Base-by-base conservation (phyloP, 2,888 invertebrate genomes). In the Phania funesta region DNA sequence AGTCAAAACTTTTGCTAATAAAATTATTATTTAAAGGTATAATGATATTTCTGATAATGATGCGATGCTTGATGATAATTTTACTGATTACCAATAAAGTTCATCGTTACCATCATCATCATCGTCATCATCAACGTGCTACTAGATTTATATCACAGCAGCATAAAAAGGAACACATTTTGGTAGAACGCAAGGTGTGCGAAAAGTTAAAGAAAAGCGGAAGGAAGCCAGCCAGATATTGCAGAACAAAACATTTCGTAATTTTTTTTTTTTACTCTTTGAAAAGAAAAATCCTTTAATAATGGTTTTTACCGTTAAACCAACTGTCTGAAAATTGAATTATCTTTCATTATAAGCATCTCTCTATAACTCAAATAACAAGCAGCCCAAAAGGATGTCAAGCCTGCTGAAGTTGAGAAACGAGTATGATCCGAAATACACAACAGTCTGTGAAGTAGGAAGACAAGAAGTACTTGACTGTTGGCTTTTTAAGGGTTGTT, bases 281-380 rank as follows among this genome's bases (percentile, higher is more conserved):
- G 16, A 32, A 64, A 50, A 60, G 38, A 46, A 70, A 89, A 89
- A 90, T 90, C 90, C 90, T 90, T 90, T 90, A 90, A 90, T 90
- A 90, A 90, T 89, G 90, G 90, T 89, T 90, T n/a, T 88, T 88
- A 88, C 89, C 89, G 90, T 89, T 90, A 90, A 89, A 89, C 90
- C 90, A 90, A 90, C 89, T 90, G 90, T 90, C 90, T 90, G 88
- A 87, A 90, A 90, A 90, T 90, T 90, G 89, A 90, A 90, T 90
- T 90, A 90, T 89, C 88, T 88, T 89, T 75, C 90, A 89, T 90
- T 90, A 90, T 87, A 87, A 85, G 86, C 87, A 84, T 88, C 87
- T 88, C 87, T 41, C 24, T 54, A 9, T 20, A 56, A 46, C 35
- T 24, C 16, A 41, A 64, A 64, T 46, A 56, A 38, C 74, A 50